phyloP scores from a whole-genome alignment of 2,113 vertebrate species.

The Mustela lutreola region DNA sequence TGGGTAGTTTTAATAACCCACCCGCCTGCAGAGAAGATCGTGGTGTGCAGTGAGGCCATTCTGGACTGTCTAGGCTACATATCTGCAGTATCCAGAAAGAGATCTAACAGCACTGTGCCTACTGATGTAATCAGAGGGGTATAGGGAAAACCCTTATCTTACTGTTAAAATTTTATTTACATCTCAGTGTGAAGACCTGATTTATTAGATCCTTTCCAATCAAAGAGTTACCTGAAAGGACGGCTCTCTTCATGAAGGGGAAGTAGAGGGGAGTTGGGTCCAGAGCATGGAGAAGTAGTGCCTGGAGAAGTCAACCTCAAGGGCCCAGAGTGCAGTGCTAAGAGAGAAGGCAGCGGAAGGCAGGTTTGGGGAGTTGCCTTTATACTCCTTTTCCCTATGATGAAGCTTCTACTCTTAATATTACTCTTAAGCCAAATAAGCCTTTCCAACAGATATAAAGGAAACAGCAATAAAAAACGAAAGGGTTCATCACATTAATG shows the following conservation, averaged over 20 bases:
- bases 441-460: not conserved
- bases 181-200: not conserved
- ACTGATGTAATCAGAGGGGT: not conserved
- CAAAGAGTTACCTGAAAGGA: not conserved
- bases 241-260: not conserved
- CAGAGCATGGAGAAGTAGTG: not conserved
- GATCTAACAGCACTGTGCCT: not conserved
- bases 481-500: not conserved
- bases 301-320: not conserved
- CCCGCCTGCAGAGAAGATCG: not conserved
- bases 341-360: not conserved
- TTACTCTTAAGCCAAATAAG: slow-evolving; percentile 1
- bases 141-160: not conserved
- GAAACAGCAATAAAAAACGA: not conserved
- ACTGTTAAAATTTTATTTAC: not conserved
- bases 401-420: not conserved
- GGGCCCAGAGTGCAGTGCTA: not conserved
- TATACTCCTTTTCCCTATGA: not conserved
- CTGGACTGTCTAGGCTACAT: not conserved
- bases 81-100: not conserved
- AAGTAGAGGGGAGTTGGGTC: not conserved
- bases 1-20: not conserved
- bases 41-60: not conserved
- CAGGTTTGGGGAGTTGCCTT: not conserved
- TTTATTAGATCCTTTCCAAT: not conserved